A percentile compares a stretch with the other conserved stretches of the same genome.
These are phyloP conservation scores for Myxocyprinus asiaticus DNA, from an alignment of 2,113 vertebrate genomes.

Conservation along the genomic window DNA sequence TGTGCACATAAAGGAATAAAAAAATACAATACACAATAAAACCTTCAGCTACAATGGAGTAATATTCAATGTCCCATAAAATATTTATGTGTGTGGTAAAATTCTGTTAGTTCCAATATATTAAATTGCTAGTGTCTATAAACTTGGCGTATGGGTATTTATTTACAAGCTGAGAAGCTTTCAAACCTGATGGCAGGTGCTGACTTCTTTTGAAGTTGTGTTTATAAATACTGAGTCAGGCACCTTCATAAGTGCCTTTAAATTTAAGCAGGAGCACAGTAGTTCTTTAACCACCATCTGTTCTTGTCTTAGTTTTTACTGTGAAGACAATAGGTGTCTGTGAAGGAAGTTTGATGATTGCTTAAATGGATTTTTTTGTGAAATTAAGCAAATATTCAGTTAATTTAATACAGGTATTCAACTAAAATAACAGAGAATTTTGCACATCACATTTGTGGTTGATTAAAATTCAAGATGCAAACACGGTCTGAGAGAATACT, in stretches of 20 bases:
- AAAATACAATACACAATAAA: constrained; percentile 68
- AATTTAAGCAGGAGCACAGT: constrained; percentile 72
- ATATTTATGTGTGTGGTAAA: constrained; percentile 79
- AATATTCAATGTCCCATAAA: constrained; percentile 79
- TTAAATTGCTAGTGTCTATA: constrained; percentile 80
- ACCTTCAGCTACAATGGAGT: constrained; percentile 75
- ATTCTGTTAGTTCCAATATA: constrained; percentile 79
- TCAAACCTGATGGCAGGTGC: constrained; percentile 55
- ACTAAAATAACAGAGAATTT: too few species aligned
- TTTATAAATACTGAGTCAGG: constrained; percentile 79
- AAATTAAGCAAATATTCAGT: too few species aligned
- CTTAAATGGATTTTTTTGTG: too few species aligned
- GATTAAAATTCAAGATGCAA: too few species aligned
- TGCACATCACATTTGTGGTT: too few species aligned
- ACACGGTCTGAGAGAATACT: too few species aligned
- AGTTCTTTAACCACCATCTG: too few species aligned
- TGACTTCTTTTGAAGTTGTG: constrained; percentile 76
- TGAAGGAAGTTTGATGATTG: not conserved
- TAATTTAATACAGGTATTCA: too few species aligned
- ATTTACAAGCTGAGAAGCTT: constrained; percentile 74
- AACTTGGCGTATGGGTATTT: constrained; percentile 77
- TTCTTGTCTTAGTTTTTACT: too few species aligned
- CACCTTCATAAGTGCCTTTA: constrained; percentile 78
- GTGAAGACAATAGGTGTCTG: not conserved
- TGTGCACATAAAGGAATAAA: constrained; percentile 58